Base-by-base conservation (phyloP, 2,797 vertebrate species). In the Etheostoma nigrum region DNA sequence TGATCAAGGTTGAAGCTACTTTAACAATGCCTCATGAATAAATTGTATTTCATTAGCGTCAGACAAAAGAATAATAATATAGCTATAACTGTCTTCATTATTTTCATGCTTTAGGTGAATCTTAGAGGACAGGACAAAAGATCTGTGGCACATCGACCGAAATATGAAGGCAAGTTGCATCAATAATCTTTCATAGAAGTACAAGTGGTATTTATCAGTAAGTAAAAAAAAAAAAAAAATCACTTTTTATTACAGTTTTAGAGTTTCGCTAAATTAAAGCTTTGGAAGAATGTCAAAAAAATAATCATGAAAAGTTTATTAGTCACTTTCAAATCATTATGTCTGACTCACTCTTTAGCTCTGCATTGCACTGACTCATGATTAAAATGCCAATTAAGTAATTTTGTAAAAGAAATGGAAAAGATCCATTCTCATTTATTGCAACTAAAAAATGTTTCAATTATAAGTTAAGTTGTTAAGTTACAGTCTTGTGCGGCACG, bases 1-100 rank as follows among this genome's bases (percentile, higher is more conserved):
- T 89, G 90, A 93, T 91, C 78, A 86, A 77, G 36, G 42, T 70
- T 30, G 64, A 59, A 64, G 61, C 52, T 45, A n/a, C 54, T 69
- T 82, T 66, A 74, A 88, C 68, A 83, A 59, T 66, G 74, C 45
- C 42, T 71, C 71, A 79, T 82, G 63, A 85, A 86, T 86, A 80
- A 45, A 86, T 57, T 59, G 30, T 30, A 60, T 78, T 76, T 91
- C 73, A 87, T 86, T 76, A 74, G 51, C 21, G 21, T 78, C 57
- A 64, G 69, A 78, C 25, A 47, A 74, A 71, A 74, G 79, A 82
- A 83, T 11, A 59, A 60, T 72, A 75, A 76, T 30, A 59, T 55
- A 68, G 55, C 36, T 40, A 12, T 40, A 66, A 21, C 61, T 65
- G 21, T 75, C 51, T 74, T 42, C 30, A 45, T 72, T 67, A 54